These are phyloP conservation scores for Helleia helle DNA, from an alignment of 2,888 invertebrate species.

Conservation along the genomic window DNA sequence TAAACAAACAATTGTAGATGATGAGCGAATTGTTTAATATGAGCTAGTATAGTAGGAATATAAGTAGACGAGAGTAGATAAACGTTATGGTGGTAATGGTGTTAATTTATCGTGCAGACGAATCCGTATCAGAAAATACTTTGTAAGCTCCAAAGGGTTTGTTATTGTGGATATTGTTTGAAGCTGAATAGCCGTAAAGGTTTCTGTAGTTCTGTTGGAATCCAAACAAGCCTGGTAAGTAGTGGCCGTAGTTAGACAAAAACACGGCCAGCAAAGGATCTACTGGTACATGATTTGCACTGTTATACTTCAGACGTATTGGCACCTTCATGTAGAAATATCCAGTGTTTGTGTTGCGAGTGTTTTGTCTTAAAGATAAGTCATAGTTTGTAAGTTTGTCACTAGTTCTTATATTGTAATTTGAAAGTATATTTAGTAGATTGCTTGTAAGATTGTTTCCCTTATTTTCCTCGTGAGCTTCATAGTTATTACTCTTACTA, in stretches of 20 bases:
- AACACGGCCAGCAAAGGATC: slow-evolving; percentile 76
- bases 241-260: slow-evolving; percentile 77
- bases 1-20: too few species aligned
- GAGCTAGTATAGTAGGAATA: too few species aligned
- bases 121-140: slow-evolving; percentile 55
- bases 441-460: slow-evolving; percentile 20
- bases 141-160: slow-evolving; percentile 78
- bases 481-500: neutral
- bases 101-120: slow-evolving; percentile 25
- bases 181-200: slow-evolving; percentile 75
- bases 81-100: too few species aligned
- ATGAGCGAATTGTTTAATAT: too few species aligned
- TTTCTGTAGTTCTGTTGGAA: slow-evolving; percentile 53
- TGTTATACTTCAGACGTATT: slow-evolving; percentile 54
- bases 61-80: too few species aligned
- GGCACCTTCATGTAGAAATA: slow-evolving; percentile 24
- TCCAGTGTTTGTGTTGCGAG: slow-evolving; percentile 20
- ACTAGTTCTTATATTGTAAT: slow-evolving; percentile 42
- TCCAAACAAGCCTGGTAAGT: slow-evolving; percentile 56
- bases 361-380: slow-evolving; percentile 31
- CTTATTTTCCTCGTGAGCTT: neutral
- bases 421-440: slow-evolving; percentile 34
- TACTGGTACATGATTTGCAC: slow-evolving; percentile 67
- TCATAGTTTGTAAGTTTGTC: slow-evolving; percentile 46
- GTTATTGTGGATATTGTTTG: slow-evolving; percentile 79